These are phyloP conservation scores for Trogon surrucura DNA, from an alignment of 2,113 vertebrate genomes.

Conservation along the genomic window DNA sequence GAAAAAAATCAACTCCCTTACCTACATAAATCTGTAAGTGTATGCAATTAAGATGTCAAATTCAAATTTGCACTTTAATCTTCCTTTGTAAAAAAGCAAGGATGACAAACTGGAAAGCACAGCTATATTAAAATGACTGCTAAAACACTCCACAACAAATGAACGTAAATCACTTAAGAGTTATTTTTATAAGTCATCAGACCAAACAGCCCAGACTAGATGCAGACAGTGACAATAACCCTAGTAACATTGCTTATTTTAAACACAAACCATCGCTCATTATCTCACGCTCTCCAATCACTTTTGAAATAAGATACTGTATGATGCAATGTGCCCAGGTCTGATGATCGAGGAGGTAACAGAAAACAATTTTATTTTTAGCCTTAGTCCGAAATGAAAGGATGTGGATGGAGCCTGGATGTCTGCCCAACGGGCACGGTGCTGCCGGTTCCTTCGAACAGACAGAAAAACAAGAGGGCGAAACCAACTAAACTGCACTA, in stretches of 20 bases:
- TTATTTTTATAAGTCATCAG: constrained; percentile 22
- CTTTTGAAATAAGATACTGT: not conserved
- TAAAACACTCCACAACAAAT: not conserved
- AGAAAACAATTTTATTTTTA: constrained; percentile 59
- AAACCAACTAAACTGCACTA: not conserved
- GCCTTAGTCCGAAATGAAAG: constrained; percentile 25
- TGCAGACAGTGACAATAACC: not conserved
- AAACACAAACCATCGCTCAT: constrained; percentile 18
- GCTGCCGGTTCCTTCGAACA: not conserved
- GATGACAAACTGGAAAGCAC: not conserved
- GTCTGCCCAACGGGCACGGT: not conserved
- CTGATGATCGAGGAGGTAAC: constrained; percentile 16
- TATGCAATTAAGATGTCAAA: not conserved
- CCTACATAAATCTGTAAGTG: not conserved
- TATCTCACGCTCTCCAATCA: not conserved
- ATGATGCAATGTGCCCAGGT: not conserved
- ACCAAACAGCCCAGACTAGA: not conserved
- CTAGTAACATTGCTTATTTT: not conserved
- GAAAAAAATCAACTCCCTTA: not conserved
- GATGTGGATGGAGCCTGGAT: not conserved
- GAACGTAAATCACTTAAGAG: not conserved
- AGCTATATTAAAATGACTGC: not conserved
- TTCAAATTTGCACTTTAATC: not conserved
- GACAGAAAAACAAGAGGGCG: not conserved
- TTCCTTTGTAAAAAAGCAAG: not conserved